These are phyloP conservation scores for Cyanoderma ruficeps DNA, from an alignment of 2,113 vertebrate species.

Conservation along the genomic window DNA sequence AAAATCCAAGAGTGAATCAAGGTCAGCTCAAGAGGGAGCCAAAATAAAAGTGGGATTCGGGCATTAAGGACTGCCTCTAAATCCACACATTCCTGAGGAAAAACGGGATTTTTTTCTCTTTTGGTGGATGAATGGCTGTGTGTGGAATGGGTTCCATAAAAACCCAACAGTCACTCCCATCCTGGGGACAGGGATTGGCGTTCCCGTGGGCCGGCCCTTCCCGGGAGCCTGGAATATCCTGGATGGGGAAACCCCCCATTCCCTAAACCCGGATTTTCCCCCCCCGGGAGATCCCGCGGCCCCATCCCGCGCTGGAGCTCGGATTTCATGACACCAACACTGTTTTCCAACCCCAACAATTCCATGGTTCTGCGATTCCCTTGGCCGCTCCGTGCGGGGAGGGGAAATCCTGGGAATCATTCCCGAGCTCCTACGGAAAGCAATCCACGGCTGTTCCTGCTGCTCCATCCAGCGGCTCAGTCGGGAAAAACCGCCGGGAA, in stretches of 20 bases:
- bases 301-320: background rate
- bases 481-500: background rate
- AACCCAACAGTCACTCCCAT: accelerated
- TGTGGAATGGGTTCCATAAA: background rate
- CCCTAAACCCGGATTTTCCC: background rate
- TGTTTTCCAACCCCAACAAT: background rate
- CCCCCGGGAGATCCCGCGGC: background rate
- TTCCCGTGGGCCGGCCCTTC: background rate
- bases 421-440: background rate
- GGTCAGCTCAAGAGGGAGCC: no score
- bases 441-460: background rate
- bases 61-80: no score
- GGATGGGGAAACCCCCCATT: background rate
- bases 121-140: background rate
- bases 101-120: background rate
- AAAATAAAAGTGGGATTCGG: no score
- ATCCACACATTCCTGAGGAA: background rate
- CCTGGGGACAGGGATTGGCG: background rate
- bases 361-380: background rate
- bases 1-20: background rate
- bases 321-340: no score
- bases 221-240: background rate
- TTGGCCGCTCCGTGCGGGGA: accelerated
- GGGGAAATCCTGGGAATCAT: background rate
- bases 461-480: conserved; percentile 31